These are phyloP conservation scores for Phragmatobia fuliginosa DNA, from an alignment of 2,888 invertebrate species.

Conservation along the genomic window DNA sequence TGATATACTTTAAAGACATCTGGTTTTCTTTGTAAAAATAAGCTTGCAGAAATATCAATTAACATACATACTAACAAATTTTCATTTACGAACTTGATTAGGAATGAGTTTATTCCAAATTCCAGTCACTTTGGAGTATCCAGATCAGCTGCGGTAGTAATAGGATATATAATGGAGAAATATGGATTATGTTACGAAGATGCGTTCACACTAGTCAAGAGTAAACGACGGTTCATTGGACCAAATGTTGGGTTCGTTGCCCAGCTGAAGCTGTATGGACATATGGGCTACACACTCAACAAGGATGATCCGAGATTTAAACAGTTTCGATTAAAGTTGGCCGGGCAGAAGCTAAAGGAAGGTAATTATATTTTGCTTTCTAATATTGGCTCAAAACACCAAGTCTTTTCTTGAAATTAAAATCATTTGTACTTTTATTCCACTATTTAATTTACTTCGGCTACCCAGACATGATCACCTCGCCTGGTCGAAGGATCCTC, in stretches of 20 bases:
- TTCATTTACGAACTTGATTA: neutral
- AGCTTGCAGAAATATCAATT: no score
- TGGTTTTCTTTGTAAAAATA: no score
- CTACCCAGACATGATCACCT: no score
- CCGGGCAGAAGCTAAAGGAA: slow-evolving; percentile 93
- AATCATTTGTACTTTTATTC: no score
- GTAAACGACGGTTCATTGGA: slow-evolving; percentile 90
- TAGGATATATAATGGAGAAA: slow-evolving; percentile 95
- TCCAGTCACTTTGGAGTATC: slow-evolving; percentile 95
- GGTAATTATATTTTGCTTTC: slow-evolving; percentile 67
- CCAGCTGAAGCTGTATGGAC: slow-evolving; percentile 92
- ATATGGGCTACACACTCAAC: slow-evolving; percentile 92
- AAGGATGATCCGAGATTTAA: slow-evolving; percentile 90
- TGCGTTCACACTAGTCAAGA: slow-evolving; percentile 89
- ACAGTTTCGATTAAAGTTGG: slow-evolving; percentile 91
- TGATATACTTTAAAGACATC: no score
- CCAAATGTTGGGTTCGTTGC: slow-evolving; percentile 94
- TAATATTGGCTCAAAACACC: neutral
- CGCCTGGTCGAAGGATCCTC: no score
- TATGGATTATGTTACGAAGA: slow-evolving; percentile 90
- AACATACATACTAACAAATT: no score
- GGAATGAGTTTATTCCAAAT: slow-evolving; percentile 12
- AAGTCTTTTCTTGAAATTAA: no score
- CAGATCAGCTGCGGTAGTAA: slow-evolving; percentile 94
- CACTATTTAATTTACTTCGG: no score